Evolutionary conservation across 2,888 invertebrate species (phyloP), one percentile per base, ranked within the genome.

Genomic region (Meghimatium bilineatum): DNA sequence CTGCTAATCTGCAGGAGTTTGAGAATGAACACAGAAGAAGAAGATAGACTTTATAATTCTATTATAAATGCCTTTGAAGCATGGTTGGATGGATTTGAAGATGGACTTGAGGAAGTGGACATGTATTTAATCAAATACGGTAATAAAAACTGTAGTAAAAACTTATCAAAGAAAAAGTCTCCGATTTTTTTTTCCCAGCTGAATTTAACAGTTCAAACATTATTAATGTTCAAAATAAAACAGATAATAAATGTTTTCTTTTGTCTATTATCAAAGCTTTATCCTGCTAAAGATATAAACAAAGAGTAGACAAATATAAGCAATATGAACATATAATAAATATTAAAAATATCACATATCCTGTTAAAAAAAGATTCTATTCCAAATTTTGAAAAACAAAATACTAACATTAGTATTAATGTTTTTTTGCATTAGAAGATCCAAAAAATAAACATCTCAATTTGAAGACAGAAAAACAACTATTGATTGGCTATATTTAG

Each of bases 191-290:
- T 82, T 76, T 74, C 67, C 82, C 72, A 44, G 20, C 63, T 75
- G 36, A 32, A 32, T 82, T 69, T 66, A 75, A 52, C 77, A 69
- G 38, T 29, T 67, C 32, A 20, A 82, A 82, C 63, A 82, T 66
- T 72, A 49, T 72, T 66, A 82, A 66, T 60, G 75, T 82, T 60
- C 63, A 32, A 72, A 72, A 72, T 20, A 36, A 5, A 72, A 74
- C 44, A 38, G 74, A 74, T 74, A 49, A 44, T 52, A 82, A 82
- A 77, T 82, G 82, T 77, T 82, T 82, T 32, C 34, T 82, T 8
- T 82, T 77, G 82, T 34, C 29, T 77, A 69, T 52, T 82, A 69
- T 26, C 77, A 56, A 69, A 69, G 32, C 32, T 76, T 49, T 77
- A 69, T 69, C 77, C 77, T 34, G 71, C 77, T 2, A 17, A 44